These are phyloP conservation scores for Poecilia gillii DNA, from an alignment of 2,797 vertebrate species.

Conservation along the genomic window DNA sequence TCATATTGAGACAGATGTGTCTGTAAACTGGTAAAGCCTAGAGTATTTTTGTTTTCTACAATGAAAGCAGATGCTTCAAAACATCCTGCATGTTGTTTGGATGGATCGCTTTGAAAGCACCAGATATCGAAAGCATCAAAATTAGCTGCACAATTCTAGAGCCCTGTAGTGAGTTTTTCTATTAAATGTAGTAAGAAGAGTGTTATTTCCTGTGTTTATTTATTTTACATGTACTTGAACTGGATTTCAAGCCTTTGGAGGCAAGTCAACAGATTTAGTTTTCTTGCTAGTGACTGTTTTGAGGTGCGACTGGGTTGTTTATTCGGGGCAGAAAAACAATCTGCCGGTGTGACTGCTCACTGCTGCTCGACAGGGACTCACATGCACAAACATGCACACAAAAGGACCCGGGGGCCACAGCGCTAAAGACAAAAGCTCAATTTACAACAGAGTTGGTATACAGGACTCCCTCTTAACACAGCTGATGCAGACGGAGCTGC, in stretches of 20 bases:
- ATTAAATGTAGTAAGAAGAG: not conserved
- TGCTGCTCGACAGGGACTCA: not conserved
- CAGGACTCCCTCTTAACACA: not conserved
- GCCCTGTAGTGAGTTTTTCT: not conserved
- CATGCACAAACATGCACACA: constrained; percentile 1
- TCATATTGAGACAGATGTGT: not conserved
- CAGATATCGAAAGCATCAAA: not conserved
- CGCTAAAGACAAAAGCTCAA: not conserved
- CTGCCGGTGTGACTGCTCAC: not conserved
- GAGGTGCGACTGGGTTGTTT: not conserved
- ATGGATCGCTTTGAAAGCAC: not conserved
- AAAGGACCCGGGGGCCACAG: not conserved
- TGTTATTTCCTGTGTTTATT: not conserved
- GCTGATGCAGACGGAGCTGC: not conserved
- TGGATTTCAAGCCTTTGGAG: not conserved
- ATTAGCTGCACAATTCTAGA: not conserved
- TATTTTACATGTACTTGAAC: not conserved
- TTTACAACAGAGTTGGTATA: constrained; percentile 1
- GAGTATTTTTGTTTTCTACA: not conserved
- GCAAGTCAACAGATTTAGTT: not conserved
- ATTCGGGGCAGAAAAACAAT: not conserved
- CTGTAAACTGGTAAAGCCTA: not conserved
- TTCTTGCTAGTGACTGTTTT: not conserved
- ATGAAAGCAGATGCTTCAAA: not conserved
- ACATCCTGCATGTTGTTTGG: not conserved